Evolutionary conservation across 2,888 invertebrate species (phyloP), one percentile per base, ranked within the genome.

Genomic region (Mayetiola destructor): DNA sequence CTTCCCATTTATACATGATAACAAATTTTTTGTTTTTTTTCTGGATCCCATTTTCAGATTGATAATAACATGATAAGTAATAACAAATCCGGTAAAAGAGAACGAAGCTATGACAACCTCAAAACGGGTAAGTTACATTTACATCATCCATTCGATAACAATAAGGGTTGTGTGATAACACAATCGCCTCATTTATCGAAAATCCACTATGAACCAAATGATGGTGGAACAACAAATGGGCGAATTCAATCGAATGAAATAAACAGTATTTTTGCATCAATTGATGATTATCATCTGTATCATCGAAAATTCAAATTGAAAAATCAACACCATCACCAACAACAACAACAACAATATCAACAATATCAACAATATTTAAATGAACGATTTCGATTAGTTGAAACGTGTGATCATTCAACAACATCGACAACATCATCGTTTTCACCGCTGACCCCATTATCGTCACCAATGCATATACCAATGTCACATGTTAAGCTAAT

Each of bases 121-220:
- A 72, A 72, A 66, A 73, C 72, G 62, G 73, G 73, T 73, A 73
- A 73, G 72, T 73, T 70, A 64, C 69, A 66, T 63, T 65, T 72
- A 63, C 70, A 70, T 60, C 66, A 70, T 61, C 69, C 71, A 59
- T 70, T 72, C 18, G 30, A 53, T 53, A 9, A 32, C 12, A 6
- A 12, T 32, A 30, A 20, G 16, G 12, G 30, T 14, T 30, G 36
- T 36, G 14, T 36, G 8, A 20, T 55, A 12, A 20, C 53, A 30
- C 18, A 30, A 30, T 53, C 53, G 30, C 30, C 53, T 20, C 20
- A 53, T 32, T 32, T 32, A 12, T 32, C 53, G 10, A 30, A 53
- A 12, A 32, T 32, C 2, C 53, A 53, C 48, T 9, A 32, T 32
- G 8, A 32, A 32, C 32, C 6, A 32, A 27, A 27, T 53, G 30